Percentiles rank a stretch among this genome's conserved stretches.
phyloP scores from a whole-genome alignment of 2,888 invertebrate species.

The Ophion costatus region DNA sequence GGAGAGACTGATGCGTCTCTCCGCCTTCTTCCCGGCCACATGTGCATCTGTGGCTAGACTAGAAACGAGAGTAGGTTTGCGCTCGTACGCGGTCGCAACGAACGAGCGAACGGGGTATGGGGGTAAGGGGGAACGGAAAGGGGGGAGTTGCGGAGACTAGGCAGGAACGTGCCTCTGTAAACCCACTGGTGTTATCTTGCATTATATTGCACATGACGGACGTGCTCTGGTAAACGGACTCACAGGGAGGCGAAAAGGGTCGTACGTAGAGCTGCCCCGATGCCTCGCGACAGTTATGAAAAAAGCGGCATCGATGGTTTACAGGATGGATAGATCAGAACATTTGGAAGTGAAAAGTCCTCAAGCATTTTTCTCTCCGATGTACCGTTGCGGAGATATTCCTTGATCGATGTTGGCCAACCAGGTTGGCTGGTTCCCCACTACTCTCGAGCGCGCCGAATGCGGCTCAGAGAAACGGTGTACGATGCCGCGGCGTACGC shows the following conservation, averaged over 20 bases:
- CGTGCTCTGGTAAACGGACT: slow-evolving; percentile 69
- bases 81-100: slow-evolving; percentile 45
- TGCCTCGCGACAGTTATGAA: neutral
- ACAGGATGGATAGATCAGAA: neutral
- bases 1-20: slow-evolving; percentile 41
- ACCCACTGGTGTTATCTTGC: slow-evolving; percentile 75
- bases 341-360: neutral
- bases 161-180: slow-evolving; percentile 74
- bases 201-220: slow-evolving; percentile 78
- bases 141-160: slow-evolving; percentile 53
- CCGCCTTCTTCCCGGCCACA: slow-evolving; percentile 32
- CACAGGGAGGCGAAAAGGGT: slow-evolving; percentile 42
- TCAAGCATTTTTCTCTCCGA: neutral
- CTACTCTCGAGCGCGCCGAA: no score
- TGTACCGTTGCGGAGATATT: neutral
- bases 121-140: slow-evolving; percentile 32
- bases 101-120: slow-evolving; percentile 39
- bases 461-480: no score
- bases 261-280: neutral
- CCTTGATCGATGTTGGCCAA: neutral
- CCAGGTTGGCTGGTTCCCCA: neutral
- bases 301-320: neutral
- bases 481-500: no score
- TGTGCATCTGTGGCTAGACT: slow-evolving; percentile 55
- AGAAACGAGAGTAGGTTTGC: slow-evolving; percentile 37